Base-by-base conservation (phyloP, 1,140 invertebrate species). In the Coboldia fuscipes region DNA sequence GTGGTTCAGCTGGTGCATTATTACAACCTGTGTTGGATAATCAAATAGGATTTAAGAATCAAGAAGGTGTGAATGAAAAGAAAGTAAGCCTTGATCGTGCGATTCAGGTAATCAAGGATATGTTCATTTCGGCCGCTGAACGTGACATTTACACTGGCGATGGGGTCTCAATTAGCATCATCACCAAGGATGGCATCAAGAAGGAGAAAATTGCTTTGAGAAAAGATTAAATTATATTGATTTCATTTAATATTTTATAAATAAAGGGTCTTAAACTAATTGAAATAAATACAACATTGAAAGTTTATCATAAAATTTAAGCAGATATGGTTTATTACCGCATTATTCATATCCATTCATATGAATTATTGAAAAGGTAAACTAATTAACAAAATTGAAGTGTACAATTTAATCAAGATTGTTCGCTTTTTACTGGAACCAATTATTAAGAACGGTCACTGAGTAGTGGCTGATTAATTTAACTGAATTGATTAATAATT, bases 101-200 rank as follows among this genome's bases (percentile, higher is more conserved):
- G 4, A 50, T 92, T 7, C 59, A 65, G 16, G 60, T 98, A 12
- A 60, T 96, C 3, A 93, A 90, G 45, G 94, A 99, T 65, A 80
- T 82, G 0, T 99, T 97, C 49, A 89, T 89, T 39, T 89, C 90
- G 35, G 90, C 92, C 23, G 81, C 92, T 35, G 94, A 99, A 52
- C 69, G 94, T 55, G 92, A 99, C 53, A 97, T 96, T 42, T 81
- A 89, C 46, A 94, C 88, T 47, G 94, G 94, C 37, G 94, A 99
- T 65, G 72, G 71, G 30, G 73, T 97, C 41, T 56, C 66, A 19
- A 80, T 98, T 38, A 75, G 85, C 40, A 71, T 96, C 36, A 83
- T 97, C 34, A 93, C 86, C 17, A 81, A 81, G 41, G 76, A 82
- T 61, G 90, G 88, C 1, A 70, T 90, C 35, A 63, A 68, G 37